A percentile compares a stretch with the other conserved stretches of the same genome.
phyloP scores from a whole-genome alignment of 2,797 vertebrate genomes.

The Myiotriccus ornatus region DNA sequence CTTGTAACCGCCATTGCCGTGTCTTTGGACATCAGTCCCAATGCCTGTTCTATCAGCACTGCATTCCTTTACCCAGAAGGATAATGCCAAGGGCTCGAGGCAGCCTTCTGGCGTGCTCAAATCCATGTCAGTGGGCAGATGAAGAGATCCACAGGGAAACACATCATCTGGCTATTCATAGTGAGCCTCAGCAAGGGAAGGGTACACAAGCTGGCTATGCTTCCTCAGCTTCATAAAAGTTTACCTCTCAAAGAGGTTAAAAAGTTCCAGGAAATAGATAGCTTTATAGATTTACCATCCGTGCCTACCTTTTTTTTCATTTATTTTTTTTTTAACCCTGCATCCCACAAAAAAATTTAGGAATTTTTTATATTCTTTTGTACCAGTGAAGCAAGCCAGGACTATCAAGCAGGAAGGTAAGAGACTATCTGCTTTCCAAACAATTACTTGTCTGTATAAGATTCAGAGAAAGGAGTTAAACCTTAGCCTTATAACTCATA shows the following conservation, averaged over 20 bases:
- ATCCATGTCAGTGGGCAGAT: background rate
- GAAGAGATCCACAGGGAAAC: background rate
- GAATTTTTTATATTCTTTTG: background rate
- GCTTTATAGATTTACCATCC: background rate
- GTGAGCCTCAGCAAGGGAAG: background rate
- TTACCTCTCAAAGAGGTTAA: background rate
- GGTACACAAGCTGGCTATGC: rapidly evolving
- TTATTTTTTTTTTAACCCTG: no score
- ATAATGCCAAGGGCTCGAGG: background rate
- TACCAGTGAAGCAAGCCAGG: background rate
- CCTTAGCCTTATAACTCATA: background rate
- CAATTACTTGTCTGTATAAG: background rate
- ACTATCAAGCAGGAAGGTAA: background rate
- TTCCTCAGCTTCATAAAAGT: background rate
- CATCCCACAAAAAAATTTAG: background rate
- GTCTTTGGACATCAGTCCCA: background rate
- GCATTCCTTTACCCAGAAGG: background rate
- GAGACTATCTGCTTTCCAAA: background rate
- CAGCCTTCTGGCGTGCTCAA: background rate
- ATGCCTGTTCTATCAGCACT: background rate
- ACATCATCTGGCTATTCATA: background rate
- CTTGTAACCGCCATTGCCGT: background rate
- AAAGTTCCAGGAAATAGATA: background rate
- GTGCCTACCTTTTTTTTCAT: background rate
- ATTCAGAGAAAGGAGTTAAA: background rate